These are phyloP conservation scores for Holotrichia oblita DNA, from an alignment of 1,140 invertebrate species.

Conservation along the genomic window DNA sequence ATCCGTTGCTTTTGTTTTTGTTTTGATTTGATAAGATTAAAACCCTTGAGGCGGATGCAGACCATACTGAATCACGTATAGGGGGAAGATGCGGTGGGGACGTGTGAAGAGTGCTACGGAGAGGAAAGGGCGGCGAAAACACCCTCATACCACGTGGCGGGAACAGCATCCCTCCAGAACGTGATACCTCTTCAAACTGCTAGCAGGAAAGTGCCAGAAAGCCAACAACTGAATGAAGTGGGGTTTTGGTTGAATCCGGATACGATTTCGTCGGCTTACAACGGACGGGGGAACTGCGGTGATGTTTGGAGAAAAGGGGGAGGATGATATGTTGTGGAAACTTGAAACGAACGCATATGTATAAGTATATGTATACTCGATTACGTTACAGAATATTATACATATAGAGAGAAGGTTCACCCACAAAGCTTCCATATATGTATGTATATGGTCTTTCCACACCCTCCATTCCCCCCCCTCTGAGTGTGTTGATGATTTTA, in stretches of 20 bases:
- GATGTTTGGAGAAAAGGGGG: too few relatives aligned
- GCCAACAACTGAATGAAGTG: not conserved
- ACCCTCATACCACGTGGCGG: not conserved
- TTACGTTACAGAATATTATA: too few relatives aligned
- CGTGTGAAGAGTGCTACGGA: not conserved
- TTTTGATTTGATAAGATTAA: conserved; percentile 21
- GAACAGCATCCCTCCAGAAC: not conserved
- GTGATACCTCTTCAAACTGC: not conserved
- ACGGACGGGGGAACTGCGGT: too few relatives aligned
- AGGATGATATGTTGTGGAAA: too few relatives aligned
- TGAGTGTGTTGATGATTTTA: too few relatives aligned
- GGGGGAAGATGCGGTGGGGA: not conserved
- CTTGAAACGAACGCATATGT: too few relatives aligned
- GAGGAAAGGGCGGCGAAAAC: not conserved
- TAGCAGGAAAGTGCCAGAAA: not conserved
- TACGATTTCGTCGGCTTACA: not conserved
- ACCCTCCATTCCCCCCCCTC: too few relatives aligned
- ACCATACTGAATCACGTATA: not conserved
- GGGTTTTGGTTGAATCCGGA: not conserved
- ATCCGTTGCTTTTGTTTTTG: not conserved
- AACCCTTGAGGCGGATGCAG: not conserved
- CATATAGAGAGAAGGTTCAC: too few relatives aligned
- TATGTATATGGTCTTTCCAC: too few relatives aligned
- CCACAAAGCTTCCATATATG: too few relatives aligned
- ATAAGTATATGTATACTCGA: too few relatives aligned